Base-by-base conservation (phyloP, 2,888 invertebrate species). In the Crematogaster levior region DNA sequence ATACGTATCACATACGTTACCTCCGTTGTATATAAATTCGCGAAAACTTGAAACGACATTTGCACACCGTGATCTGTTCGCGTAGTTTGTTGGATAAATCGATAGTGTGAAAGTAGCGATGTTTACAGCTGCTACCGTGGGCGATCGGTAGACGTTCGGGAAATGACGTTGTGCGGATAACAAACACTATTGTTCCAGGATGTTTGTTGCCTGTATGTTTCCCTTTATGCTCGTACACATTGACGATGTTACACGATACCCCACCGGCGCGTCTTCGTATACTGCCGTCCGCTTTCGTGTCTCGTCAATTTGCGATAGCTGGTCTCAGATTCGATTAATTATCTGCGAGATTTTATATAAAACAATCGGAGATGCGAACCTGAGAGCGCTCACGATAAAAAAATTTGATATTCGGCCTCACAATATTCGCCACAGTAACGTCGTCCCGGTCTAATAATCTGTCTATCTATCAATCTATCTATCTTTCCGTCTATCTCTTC, bases 131-230 rank as follows among this genome's bases (percentile, higher is more conserved):
- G 89, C 80, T 86, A 83, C 86, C 80, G 72, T 80, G 68, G 84
- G 84, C 65, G 81, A 85, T 85, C 86, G 83, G 86, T 89, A 85
- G 82, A 86, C 75, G 79, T 83, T 86, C 84, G 79, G 80, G 84
- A 80, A 81, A 48, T 79, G 81, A 82, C 68, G 81, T 87, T 85
- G 82, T 79, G 81, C 84, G 81, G 85, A 85, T 91, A 85, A 89
- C 82, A 90, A 91, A 86, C 87, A 90, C 86, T 91, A 85, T 86
- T 92, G 91, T 91, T 90, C 85, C 88, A 89, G 89, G 91, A 91
- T 92, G 91, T 87, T 92, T 93, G 92, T 92, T 92, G 93, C 92
- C 89, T 93, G 92, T 93, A 84, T 93, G 92, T 93, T 86, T 86
- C 89, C 91, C 84, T 72, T 86, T 66, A 82, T 77, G 70, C 53